A percentile compares a stretch with the other conserved stretches of the same genome.
phyloP scores from a whole-genome alignment of 2,113 vertebrate genomes.

The Varanus salvator region DNA sequence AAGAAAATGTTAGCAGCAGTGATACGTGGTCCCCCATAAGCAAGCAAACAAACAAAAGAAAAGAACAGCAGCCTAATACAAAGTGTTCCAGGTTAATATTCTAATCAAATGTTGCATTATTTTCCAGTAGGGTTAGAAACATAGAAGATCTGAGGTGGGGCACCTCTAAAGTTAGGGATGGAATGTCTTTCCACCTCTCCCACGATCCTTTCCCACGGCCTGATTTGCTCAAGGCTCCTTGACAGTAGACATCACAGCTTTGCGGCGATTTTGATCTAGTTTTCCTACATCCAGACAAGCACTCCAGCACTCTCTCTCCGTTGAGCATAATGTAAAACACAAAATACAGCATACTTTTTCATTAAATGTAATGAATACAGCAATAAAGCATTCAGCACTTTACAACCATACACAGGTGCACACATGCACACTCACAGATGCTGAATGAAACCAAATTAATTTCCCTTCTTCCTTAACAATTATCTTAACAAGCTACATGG shows the following conservation, averaged over 20 bases:
- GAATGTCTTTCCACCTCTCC: background rate
- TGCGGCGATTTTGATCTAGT: background rate
- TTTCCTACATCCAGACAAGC: background rate
- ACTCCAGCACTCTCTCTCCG: background rate
- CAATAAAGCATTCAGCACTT: conserved; percentile 6
- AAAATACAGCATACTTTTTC: no score
- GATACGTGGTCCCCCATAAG: background rate
- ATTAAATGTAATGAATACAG: background rate
- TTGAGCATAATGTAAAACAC: background rate
- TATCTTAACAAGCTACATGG: conserved; percentile 24
- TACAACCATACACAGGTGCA: background rate
- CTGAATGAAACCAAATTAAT: conserved; percentile 6
- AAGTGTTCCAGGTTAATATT: conserved; percentile 19
- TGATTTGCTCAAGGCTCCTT: background rate
- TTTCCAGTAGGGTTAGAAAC: background rate
- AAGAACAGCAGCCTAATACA: background rate
- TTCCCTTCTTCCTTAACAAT: conserved; percentile 37
- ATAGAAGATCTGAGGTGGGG: background rate
- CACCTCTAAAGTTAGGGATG: background rate
- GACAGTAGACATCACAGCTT: background rate
- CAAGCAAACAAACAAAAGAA: background rate
- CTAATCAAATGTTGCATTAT: background rate
- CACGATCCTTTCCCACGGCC: background rate
- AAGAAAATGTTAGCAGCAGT: background rate
- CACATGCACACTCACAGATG: background rate